These are phyloP conservation scores for Hippoglossus stenolepis DNA, from an alignment of 2,113 vertebrate genomes.

Conservation along the genomic window DNA sequence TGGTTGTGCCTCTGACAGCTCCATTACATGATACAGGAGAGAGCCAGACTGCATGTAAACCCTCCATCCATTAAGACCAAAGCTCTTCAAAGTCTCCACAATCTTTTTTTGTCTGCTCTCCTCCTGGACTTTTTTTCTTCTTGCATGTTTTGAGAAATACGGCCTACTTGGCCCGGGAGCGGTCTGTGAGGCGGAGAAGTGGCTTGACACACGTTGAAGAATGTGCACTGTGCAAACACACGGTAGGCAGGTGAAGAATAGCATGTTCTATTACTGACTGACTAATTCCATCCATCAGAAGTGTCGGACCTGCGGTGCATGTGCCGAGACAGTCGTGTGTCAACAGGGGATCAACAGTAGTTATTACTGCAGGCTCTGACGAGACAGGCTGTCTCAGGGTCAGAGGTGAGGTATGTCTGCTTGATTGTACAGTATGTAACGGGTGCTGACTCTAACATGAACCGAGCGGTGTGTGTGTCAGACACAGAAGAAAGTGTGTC, in stretches of 20 bases:
- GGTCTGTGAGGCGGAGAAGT: background rate
- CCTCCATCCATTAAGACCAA: conserved; percentile 41
- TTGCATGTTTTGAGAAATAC: conserved; percentile 18
- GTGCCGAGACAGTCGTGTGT: conserved; percentile 68
- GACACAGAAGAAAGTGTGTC: background rate
- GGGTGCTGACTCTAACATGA: conserved; percentile 63
- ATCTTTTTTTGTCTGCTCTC: conserved; percentile 25
- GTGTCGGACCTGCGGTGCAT: conserved; percentile 44
- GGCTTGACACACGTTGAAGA: conserved; percentile 22
- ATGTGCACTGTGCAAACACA: conserved; percentile 49
- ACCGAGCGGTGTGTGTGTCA: conserved; percentile 40
- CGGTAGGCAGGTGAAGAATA: conserved; percentile 10
- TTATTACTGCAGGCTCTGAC: conserved; percentile 71
- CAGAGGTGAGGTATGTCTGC: conserved; percentile 71
- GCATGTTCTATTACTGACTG: conserved; percentile 42
- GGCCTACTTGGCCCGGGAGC: background rate
- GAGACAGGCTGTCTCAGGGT: conserved; percentile 74
- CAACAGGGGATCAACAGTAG: conserved; percentile 72
- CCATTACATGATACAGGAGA: conserved; percentile 45
- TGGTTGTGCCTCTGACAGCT: conserved; percentile 59
- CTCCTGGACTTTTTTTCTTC: background rate
- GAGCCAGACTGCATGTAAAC: conserved; percentile 31
- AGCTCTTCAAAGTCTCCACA: conserved; percentile 37
- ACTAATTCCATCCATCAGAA: conserved; percentile 61
- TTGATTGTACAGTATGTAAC: conserved; percentile 64